phyloP scores from a whole-genome alignment of 2,113 vertebrate species.

The Ginglymostoma cirratum region DNA sequence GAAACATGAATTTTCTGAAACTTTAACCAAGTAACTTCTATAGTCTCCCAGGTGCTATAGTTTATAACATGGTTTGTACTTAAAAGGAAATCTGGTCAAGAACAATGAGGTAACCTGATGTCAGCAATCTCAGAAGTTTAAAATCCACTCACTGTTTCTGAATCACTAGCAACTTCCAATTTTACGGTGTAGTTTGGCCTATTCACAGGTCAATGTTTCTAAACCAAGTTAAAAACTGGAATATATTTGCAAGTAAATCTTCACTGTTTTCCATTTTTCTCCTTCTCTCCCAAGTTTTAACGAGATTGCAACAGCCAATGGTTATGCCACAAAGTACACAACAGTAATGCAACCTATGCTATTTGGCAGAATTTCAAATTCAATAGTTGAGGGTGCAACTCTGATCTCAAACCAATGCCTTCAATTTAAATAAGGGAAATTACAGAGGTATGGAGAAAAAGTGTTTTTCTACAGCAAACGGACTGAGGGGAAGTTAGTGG shows the following conservation, averaged over 20 bases:
- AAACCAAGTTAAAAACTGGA: background rate
- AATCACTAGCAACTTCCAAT: background rate
- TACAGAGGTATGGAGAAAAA: no score
- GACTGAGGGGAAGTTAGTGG: no score
- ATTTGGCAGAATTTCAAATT: no score
- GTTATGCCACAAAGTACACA: background rate
- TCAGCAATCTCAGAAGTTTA: background rate
- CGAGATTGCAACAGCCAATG: background rate
- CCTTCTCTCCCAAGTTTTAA: background rate
- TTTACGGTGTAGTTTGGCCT: background rate
- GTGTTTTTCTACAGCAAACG: no score
- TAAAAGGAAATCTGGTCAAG: slow-evolving; percentile 4
- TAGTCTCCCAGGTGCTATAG: background rate
- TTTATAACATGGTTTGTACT: background rate
- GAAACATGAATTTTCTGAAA: background rate
- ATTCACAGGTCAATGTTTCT: background rate
- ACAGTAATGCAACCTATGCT: background rate
- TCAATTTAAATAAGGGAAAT: no score
- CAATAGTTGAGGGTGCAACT: no score
- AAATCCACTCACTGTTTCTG: background rate
- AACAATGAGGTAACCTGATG: slow-evolving; percentile 4
- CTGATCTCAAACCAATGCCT: no score
- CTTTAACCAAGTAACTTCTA: background rate
- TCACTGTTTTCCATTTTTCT: no score
- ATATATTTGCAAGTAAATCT: background rate